Conservation (phyloP, 2,888 invertebrate species). For the Zootermopsis nevadensis region DNA sequence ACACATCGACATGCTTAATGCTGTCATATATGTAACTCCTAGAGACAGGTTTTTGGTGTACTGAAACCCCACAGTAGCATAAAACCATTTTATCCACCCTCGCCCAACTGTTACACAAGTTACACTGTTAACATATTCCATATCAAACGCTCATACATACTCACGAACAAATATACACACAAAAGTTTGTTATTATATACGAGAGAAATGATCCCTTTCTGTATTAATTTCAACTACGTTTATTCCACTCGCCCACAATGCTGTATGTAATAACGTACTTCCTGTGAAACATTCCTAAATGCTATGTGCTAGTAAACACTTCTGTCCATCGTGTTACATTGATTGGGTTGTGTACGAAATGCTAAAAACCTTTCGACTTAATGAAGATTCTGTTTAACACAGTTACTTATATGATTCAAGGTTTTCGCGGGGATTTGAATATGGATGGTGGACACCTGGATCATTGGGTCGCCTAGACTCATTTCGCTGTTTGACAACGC, state of each 20-base stretch:
- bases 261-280: no score
- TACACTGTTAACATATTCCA: neutral
- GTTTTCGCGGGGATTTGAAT: no score
- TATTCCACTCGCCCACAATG: neutral
- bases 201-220: constrained; percentile 5
- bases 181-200: neutral
- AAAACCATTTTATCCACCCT: neutral
- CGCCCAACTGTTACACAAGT: neutral
- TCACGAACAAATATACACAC: neutral
- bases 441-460: no score
- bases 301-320: no score
- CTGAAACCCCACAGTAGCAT: neutral
- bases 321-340: no score
- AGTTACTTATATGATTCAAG: no score
- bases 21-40: neutral
- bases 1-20: neutral
- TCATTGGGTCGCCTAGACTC: no score
- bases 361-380: no score
- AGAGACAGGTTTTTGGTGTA: neutral
- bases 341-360: no score
- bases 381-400: no score
- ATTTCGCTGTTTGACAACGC: no score
- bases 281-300: no score
- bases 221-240: neutral
- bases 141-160: neutral